phyloP scores from a whole-genome alignment of 2,113 vertebrate species.

The Sylvia atricapilla region DNA sequence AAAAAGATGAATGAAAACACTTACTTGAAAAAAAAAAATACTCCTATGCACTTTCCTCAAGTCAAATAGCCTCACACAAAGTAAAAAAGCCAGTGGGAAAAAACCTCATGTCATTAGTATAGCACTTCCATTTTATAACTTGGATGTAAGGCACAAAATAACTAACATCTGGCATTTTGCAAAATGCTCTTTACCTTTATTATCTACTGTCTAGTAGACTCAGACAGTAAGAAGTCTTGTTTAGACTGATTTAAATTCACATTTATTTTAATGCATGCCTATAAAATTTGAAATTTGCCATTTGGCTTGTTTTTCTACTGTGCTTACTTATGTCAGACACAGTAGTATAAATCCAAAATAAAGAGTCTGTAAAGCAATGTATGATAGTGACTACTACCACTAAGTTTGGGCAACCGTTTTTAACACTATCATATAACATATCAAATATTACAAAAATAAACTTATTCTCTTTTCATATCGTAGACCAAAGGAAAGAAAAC shows the following conservation, averaged over 20 bases:
- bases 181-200: not conserved
- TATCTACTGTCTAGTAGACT: not conserved
- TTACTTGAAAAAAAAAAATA: not conserved
- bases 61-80: not conserved
- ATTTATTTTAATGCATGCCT: not conserved
- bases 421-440: no score
- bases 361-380: not conserved
- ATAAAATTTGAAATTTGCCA: not conserved
- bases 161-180: not conserved
- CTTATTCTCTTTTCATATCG: not conserved
- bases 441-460: not conserved
- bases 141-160: not conserved
- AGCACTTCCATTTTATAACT: not conserved
- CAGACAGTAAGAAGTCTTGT: not conserved
- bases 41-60: not conserved
- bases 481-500: not conserved
- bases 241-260: slow-evolving; percentile 28
- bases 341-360: not conserved
- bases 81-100: not conserved
- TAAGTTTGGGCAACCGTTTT: not conserved
- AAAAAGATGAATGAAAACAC: not conserved
- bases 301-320: not conserved
- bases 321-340: not conserved
- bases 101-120: not conserved
- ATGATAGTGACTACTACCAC: not conserved